Conservation (phyloP, 2,797 vertebrate species). For the Siniperca undulata region DNA sequence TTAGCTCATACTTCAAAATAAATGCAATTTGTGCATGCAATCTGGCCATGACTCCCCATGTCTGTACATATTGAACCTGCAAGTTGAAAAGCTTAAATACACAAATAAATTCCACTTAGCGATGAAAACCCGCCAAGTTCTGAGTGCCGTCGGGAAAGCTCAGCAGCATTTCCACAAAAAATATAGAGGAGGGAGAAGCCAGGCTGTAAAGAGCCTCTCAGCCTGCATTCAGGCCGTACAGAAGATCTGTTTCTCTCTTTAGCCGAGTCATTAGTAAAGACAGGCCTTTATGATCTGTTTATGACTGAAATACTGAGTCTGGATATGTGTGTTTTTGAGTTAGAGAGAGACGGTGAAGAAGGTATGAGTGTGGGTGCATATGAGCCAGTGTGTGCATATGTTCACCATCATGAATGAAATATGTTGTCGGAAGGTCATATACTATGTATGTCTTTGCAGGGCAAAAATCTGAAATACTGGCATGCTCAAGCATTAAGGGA, state of each 20-base stretch:
- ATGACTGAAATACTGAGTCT: conserved; percentile 53
- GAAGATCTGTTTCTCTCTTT: conserved; percentile 73
- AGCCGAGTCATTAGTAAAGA: conserved; percentile 73
- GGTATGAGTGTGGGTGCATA: background rate
- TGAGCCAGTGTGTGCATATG: background rate
- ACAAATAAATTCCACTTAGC: conserved; percentile 49
- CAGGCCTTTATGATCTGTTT: conserved; percentile 77
- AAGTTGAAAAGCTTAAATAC: conserved; percentile 23
- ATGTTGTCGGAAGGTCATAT: conserved; percentile 24
- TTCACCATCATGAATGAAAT: conserved; percentile 33
- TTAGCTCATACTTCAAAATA: conserved; percentile 21
- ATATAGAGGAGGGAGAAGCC: conserved; percentile 33
- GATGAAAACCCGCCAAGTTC: conserved; percentile 34
- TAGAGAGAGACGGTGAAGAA: conserved; percentile 17
- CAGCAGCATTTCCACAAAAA: conserved; percentile 38
- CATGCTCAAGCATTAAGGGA: conserved; percentile 28
- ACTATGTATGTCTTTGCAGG: background rate
- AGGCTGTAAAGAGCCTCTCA: conserved; percentile 55
- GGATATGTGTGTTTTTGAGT: conserved; percentile 37
- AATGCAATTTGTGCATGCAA: conserved; percentile 14
- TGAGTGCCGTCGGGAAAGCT: conserved; percentile 24
- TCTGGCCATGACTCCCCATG: background rate
- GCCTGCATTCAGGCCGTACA: conserved; percentile 10
- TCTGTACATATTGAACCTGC: conserved; percentile 47
- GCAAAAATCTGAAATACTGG: conserved; percentile 32